These are phyloP conservation scores for Anomalospiza imberbis DNA, from an alignment of 2,797 vertebrate genomes.

Conservation along the genomic window DNA sequence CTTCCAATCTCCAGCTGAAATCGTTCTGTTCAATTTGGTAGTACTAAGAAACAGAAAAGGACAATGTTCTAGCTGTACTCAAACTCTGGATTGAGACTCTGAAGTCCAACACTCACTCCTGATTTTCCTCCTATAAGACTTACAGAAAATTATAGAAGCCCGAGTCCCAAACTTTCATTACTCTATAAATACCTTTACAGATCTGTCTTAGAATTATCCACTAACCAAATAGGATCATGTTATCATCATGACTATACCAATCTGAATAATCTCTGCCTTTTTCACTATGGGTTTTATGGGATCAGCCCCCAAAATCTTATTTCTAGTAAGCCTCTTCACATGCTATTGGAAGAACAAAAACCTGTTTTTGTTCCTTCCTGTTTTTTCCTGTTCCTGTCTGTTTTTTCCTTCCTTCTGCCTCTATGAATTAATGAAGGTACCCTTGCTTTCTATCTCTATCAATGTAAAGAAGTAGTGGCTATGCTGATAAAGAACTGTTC, in stretches of 20 bases:
- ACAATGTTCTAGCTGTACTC: not conserved
- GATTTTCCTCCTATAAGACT: not conserved
- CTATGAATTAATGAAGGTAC: not conserved
- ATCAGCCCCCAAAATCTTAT: not conserved
- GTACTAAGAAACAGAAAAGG: not conserved
- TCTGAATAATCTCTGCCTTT: not conserved
- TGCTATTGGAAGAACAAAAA: not conserved
- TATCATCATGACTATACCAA: not conserved
- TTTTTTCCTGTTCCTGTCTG: not conserved
- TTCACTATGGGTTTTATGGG: not conserved
- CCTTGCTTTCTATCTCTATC: not conserved
- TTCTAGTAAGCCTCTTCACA: not conserved
- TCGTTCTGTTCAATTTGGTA: not conserved
- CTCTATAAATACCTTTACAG: not conserved
- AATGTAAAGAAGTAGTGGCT: not conserved
- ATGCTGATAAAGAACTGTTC: not conserved
- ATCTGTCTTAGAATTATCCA: not conserved
- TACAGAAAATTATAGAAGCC: not conserved
- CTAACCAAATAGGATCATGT: not conserved
- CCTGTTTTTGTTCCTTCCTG: too few species aligned
- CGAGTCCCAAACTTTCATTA: not conserved
- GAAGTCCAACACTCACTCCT: not conserved
- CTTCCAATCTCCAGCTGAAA: not conserved
- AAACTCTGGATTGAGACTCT: not conserved
- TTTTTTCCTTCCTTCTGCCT: not conserved